A percentile compares a stretch with the other conserved stretches of the same genome.
Conservation (phyloP, 1,140 invertebrate species). For the Paramacrobiotus metropolitanus region DNA sequence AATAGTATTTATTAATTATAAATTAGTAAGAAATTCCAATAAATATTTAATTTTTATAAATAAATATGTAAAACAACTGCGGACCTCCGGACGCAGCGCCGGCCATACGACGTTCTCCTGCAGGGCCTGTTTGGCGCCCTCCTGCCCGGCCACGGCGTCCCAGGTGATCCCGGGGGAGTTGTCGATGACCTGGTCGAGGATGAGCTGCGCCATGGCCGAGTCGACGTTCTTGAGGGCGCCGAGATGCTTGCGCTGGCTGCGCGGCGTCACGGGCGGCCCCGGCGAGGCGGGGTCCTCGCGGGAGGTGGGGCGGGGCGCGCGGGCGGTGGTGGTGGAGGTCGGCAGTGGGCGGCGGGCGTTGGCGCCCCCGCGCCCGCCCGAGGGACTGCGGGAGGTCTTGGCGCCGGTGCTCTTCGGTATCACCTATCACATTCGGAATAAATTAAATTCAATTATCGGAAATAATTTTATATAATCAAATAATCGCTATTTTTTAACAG, state of each 20-base stretch:
- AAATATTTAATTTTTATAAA: background rate
- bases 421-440: no score
- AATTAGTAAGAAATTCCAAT: background rate
- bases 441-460: no score
- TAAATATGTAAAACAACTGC: constrained; percentile 2
- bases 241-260: constrained; percentile 13
- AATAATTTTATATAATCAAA: no score
- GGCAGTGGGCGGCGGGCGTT: no score
- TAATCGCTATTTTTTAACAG: no score
- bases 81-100: constrained; percentile 57
- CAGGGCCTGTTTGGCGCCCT: constrained; percentile 60
- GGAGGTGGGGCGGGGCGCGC: no score
- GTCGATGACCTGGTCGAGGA: constrained; percentile 44
- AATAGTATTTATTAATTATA: background rate
- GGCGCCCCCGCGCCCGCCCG: no score
- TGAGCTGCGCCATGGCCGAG: constrained; percentile 56
- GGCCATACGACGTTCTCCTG: constrained; percentile 93
- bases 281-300: background rate
- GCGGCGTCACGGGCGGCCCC: constrained; percentile 5
- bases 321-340: no score
- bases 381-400: no score
- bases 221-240: constrained; percentile 33
- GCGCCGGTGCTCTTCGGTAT: no score
- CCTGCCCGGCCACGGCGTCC: constrained; percentile 66
- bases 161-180: constrained; percentile 58